These are phyloP conservation scores for Pomatorhinus ruficollis DNA, from an alignment of 2,113 vertebrate species.

Conservation along the genomic window DNA sequence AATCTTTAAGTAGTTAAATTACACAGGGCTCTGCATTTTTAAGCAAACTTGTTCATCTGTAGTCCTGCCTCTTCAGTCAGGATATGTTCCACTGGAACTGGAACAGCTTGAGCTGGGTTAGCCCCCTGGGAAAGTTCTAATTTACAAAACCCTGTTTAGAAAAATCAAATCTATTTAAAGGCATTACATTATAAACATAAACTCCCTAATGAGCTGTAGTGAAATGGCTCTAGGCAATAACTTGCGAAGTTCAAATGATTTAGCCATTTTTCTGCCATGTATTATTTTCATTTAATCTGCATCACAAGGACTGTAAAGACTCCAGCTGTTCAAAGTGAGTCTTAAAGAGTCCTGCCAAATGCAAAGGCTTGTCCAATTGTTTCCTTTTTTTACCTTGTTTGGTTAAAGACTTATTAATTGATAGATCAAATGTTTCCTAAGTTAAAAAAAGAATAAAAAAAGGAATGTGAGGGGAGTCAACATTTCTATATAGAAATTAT, in stretches of 20 bases:
- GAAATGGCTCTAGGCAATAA: conserved; percentile 76
- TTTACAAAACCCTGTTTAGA: conserved; percentile 77
- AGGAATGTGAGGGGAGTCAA: background rate
- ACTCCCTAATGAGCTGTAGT: conserved; percentile 79
- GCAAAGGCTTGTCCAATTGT: conserved; percentile 42
- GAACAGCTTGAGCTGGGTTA: conserved; percentile 63
- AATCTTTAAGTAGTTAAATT: conserved; percentile 39
- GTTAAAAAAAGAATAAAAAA: background rate
- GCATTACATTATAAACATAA: conserved; percentile 79
- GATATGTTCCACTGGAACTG: conserved; percentile 60
- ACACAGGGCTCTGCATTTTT: background rate
- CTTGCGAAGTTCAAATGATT: conserved; percentile 75
- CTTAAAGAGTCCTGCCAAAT: conserved; percentile 63
- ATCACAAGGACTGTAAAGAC: conserved; percentile 72
- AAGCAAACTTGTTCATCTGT: conserved; percentile 19
- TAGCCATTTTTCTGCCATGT: conserved; percentile 70
- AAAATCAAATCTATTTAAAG: conserved; percentile 79
- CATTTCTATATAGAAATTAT: background rate
- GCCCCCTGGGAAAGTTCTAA: conserved; percentile 76
- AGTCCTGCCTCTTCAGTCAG: conserved; percentile 50
- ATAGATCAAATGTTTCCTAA: conserved; percentile 38
- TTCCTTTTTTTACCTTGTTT: conserved; percentile 45
- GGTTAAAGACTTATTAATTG: conserved; percentile 52
- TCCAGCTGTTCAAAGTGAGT: conserved; percentile 73
- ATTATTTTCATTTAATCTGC: conserved; percentile 74